These are phyloP conservation scores for Noctua fimbriata DNA, from an alignment of 2,888 invertebrate genomes.

Conservation along the genomic window DNA sequence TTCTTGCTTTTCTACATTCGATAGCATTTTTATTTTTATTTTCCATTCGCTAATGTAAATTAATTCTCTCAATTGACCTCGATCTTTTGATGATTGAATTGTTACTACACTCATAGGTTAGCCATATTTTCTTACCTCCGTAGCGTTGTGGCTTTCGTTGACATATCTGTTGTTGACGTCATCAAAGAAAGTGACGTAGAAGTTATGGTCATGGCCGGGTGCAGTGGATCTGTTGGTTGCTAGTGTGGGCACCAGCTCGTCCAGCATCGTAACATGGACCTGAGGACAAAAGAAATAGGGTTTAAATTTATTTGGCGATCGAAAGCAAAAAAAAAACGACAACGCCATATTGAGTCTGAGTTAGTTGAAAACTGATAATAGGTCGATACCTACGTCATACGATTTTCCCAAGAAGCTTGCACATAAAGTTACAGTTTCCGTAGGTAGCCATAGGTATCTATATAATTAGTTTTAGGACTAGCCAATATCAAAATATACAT, in stretches of 20 bases:
- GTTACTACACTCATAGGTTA: no score
- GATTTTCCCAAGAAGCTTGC: not conserved
- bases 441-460: not conserved
- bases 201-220: conserved; percentile 71
- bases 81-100: not conserved
- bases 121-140: conserved; percentile 75
- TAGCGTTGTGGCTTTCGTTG: conserved; percentile 76
- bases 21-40: no score
- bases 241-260: conserved; percentile 78
- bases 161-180: conserved; percentile 74
- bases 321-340: not conserved
- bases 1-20: not conserved
- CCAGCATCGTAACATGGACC: conserved; percentile 80
- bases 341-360: not conserved
- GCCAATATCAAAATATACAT: not conserved
- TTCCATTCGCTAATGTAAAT: not conserved
- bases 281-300: conserved; percentile 27
- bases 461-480: not conserved
- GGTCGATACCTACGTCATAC: not conserved
- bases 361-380: not conserved
- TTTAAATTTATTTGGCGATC: not conserved
- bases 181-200: conserved; percentile 80
- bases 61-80: not conserved
- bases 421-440: not conserved
- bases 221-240: conserved; percentile 76